Base-by-base conservation (phyloP, 2,888 invertebrate genomes). In the Troides oblongomaculatus region DNA sequence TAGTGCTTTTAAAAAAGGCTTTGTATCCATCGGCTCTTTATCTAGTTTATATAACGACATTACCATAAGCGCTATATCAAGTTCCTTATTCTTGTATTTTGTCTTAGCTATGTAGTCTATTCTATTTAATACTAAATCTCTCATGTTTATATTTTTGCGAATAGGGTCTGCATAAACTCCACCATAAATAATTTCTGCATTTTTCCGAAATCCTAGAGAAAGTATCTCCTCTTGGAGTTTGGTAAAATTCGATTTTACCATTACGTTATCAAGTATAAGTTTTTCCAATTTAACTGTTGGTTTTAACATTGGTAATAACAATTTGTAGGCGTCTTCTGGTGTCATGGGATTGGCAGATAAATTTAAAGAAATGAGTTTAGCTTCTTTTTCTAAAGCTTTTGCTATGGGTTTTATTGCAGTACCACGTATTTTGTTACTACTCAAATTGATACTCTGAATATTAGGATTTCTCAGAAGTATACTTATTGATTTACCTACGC, bases 341-440 rank as follows among this genome's bases (percentile, higher is more conserved):
- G 72, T 70, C 6, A 88, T 68, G 7, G 83, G 83, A 71, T 88
- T 88, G 67, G 72, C 75, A 0, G 88, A 88, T 18, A 88, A 66
- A 69, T 87, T 76, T 64, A 87, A 71, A 1, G 79, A 80, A 2
- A 68, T 61, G 1, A 87, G 70, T 23, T 74, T 76, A n/a, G 73
- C 75, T 2, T 79, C 78, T 6, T 71, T 74, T 0, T 46, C 5
- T 58, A 86, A 71, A 70, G 72, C 76, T 2, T 23, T 56, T 2
- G 68, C 75, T 18, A 86, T 79, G 2, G 71, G 67, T 23, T 59
- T 75, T 4, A 81, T 73, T 46, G 79, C 77, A 12, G 69, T 70
- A 1, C 73, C 75, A 25, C 70, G 64, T 1, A 83, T 63, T 60
- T 71, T 78, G 66, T 84, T 84, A 68, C 80, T 81, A 61, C 76